These are phyloP conservation scores for Drosophila pallidifrons DNA, from an alignment of 1,140 invertebrate species.

Conservation along the genomic window DNA sequence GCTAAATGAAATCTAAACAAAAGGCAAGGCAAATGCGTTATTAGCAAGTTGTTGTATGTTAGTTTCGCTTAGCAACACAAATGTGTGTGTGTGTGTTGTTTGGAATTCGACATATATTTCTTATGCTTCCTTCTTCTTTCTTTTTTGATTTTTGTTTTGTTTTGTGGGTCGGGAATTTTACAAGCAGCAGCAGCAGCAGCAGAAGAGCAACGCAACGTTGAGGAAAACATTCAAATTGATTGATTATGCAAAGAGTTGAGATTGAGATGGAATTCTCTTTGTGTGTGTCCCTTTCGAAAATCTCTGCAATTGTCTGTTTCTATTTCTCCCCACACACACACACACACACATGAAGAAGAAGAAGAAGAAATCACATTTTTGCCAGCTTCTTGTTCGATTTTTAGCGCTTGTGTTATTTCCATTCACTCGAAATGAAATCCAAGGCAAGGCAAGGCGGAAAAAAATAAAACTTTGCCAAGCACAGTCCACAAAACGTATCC, in stretches of 20 bases:
- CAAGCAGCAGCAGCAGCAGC: background rate
- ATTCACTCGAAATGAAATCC: conserved; percentile 19
- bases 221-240: conserved; percentile 19
- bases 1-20: conserved; percentile 41
- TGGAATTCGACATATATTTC: conserved; percentile 9
- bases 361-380: background rate
- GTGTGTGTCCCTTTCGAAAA: background rate
- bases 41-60: conserved; percentile 7
- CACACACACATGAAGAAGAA: background rate
- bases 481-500: conserved; percentile 21
- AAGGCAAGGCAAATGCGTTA: conserved; percentile 22
- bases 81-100: conserved; percentile 10
- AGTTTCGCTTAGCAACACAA: conserved; percentile 41
- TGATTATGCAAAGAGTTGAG: conserved; percentile 43
- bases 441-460: background rate
- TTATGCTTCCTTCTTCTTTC: background rate
- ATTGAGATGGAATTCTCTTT: background rate
- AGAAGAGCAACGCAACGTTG: background rate
- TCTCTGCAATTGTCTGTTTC: background rate
- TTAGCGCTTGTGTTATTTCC: conserved; percentile 14
- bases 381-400: conserved; percentile 7
- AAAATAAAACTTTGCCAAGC: conserved; percentile 17
- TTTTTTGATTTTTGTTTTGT: conserved; percentile 2
- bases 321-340: background rate
- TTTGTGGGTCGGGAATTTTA: conserved; percentile 22